These are phyloP conservation scores for Gortyna flavago DNA, from an alignment of 2,888 invertebrate species.

Conservation along the genomic window DNA sequence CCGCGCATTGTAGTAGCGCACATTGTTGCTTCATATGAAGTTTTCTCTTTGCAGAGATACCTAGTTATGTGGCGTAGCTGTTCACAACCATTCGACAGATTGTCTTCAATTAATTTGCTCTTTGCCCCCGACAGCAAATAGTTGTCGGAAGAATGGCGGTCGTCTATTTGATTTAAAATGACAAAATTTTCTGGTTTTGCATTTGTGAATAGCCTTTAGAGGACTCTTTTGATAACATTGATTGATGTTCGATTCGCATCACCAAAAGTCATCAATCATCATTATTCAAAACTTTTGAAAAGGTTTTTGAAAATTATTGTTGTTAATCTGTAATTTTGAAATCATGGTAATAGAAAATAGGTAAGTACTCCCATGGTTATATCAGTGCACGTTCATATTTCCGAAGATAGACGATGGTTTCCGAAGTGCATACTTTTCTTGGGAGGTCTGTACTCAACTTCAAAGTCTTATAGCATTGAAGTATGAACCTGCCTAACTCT, in stretches of 20 bases:
- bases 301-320: not conserved
- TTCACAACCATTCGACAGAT: not conserved
- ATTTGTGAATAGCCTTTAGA: not conserved
- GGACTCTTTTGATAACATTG: not conserved
- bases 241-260: not conserved
- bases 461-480: not conserved
- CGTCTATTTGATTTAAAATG: not conserved
- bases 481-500: conserved; percentile 2
- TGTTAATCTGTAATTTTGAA: not conserved
- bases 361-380: not conserved
- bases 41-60: not conserved
- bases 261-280: no score
- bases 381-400: not conserved
- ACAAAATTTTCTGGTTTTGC: not conserved
- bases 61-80: not conserved
- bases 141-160: not conserved
- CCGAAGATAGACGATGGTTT: not conserved
- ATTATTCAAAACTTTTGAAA: not conserved
- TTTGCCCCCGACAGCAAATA: not conserved
- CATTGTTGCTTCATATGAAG: not conserved
- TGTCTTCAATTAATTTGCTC: not conserved
- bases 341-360: not conserved
- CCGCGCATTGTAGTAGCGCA: not conserved
- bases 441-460: not conserved
- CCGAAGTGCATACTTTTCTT: not conserved